Conservation (phyloP, 2,888 invertebrate species). For the Thera obeliscata region DNA sequence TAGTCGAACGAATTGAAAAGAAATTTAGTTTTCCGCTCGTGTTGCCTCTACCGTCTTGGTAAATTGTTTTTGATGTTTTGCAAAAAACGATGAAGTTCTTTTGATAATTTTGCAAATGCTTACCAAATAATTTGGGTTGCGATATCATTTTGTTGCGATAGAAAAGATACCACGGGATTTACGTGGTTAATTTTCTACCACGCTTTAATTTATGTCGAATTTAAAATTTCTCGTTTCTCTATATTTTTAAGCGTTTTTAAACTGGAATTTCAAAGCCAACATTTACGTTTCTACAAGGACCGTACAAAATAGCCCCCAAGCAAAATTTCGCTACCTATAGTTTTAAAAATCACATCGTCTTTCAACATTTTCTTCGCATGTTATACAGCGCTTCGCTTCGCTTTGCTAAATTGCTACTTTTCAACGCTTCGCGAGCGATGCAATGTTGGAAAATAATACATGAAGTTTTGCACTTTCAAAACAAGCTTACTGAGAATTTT, state of each 20-base stretch:
- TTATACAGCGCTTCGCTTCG: conserved; percentile 3
- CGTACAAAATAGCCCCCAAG: background rate
- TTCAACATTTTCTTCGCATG: conserved; percentile 7
- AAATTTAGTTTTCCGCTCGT: conserved; percentile 39
- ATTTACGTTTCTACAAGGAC: background rate
- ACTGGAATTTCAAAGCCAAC: background rate
- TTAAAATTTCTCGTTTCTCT: too few relatives aligned
- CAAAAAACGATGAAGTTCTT: too few relatives aligned
- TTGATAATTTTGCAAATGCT: background rate
- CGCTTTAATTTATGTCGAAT: too few relatives aligned
- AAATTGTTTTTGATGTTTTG: conserved; percentile 8
- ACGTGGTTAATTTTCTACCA: too few relatives aligned
- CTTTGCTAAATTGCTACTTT: conserved; percentile 5
- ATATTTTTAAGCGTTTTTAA: background rate
- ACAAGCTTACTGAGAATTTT: conserved; percentile 7
- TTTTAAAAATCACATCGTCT: background rate
- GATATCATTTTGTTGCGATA: background rate
- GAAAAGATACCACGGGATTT: too few relatives aligned
- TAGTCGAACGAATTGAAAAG: conserved; percentile 41
- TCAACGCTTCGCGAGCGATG: conserved; percentile 6
- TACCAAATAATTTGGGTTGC: background rate
- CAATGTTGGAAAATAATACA: conserved; percentile 12
- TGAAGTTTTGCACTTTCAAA: conserved; percentile 10
- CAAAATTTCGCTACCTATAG: background rate
- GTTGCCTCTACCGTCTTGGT: conserved; percentile 18